Evolutionary conservation across 2,888 invertebrate genomes (phyloP).

Genomic region (Ecliptopera silaceata): DNA sequence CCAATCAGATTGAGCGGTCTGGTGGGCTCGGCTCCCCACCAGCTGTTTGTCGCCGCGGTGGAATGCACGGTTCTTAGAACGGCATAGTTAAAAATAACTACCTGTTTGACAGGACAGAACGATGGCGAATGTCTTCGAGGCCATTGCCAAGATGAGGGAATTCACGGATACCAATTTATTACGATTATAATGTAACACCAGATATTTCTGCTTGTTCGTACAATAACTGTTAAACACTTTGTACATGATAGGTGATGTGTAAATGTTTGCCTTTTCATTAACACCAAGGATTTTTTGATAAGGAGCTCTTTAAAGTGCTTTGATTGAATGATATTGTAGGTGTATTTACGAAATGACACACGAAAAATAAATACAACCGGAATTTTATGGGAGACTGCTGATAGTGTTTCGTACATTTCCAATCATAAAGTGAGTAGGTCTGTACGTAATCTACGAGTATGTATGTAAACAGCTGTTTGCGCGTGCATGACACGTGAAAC

Average conservation of each 20-base stretch:
- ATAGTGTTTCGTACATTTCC: slow-evolving; percentile 33
- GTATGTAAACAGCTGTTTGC: slow-evolving; percentile 60
- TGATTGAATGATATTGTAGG: no score
- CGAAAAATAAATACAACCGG: no score
- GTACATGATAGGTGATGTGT: no score
- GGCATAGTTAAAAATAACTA: slow-evolving; percentile 80
- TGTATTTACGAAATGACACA: no score
- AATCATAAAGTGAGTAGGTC: slow-evolving; percentile 35
- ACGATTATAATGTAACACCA: no score
- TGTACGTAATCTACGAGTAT: slow-evolving; percentile 34
- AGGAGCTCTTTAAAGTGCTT: no score
- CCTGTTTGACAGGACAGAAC: slow-evolving; percentile 68
- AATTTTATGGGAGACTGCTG: no score
- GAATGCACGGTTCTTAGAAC: slow-evolving; percentile 75
- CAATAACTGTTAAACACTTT: no score
- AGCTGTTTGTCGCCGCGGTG: slow-evolving; percentile 45
- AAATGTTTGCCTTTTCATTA: no score
- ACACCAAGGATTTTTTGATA: no score
- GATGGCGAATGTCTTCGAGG: slow-evolving; percentile 61
- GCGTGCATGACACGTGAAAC: slow-evolving; percentile 62
- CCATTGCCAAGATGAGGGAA: slow-evolving; percentile 59
- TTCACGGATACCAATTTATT: slow-evolving; percentile 22
- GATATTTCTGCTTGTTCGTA: no score
- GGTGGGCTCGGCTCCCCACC: slow-evolving; percentile 81
- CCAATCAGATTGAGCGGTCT: slow-evolving; percentile 65